Evolutionary conservation across 1,140 invertebrate species (phyloP).

Genomic region (Teleopsis dalmanni): DNA sequence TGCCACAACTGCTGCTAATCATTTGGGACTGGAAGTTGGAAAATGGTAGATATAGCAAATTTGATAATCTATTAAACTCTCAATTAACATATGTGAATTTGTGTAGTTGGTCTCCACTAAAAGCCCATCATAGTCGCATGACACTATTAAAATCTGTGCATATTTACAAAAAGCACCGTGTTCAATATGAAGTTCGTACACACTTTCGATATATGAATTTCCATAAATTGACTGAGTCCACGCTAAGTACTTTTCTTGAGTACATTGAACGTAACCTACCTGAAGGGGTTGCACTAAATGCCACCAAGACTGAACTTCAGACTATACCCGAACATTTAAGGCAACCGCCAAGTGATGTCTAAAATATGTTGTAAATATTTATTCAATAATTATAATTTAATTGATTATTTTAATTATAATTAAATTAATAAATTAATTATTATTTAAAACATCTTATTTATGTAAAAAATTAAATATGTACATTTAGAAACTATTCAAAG

Average conservation of each 20-base stretch:
- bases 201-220: constrained; percentile 83
- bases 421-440: not conserved
- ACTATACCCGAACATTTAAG: constrained; percentile 50
- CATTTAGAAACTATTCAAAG: not conserved
- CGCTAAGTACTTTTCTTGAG: constrained; percentile 90
- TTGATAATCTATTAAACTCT: not conserved
- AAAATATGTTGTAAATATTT: no score
- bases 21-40: constrained; percentile 69
- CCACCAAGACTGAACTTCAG: constrained; percentile 70
- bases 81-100: constrained; percentile 10
- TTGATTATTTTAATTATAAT: no score
- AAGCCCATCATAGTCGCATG: constrained; percentile 64
- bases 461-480: not conserved
- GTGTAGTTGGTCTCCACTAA: constrained; percentile 61
- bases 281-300: constrained; percentile 93
- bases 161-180: constrained; percentile 88
- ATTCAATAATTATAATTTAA: no score
- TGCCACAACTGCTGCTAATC: constrained; percentile 64
- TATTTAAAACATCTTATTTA: not conserved
- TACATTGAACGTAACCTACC: constrained; percentile 96
- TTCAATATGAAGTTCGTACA: constrained; percentile 94
- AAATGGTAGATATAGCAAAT: constrained; percentile 52
- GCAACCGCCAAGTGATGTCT: constrained; percentile 25
- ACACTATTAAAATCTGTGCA: constrained; percentile 83
- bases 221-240: constrained; percentile 83